Percentiles rank a stretch among this genome's conserved stretches.
Conservation (phyloP, 2,113 vertebrate genomes). For the Nerophis lumbriciformis region DNA sequence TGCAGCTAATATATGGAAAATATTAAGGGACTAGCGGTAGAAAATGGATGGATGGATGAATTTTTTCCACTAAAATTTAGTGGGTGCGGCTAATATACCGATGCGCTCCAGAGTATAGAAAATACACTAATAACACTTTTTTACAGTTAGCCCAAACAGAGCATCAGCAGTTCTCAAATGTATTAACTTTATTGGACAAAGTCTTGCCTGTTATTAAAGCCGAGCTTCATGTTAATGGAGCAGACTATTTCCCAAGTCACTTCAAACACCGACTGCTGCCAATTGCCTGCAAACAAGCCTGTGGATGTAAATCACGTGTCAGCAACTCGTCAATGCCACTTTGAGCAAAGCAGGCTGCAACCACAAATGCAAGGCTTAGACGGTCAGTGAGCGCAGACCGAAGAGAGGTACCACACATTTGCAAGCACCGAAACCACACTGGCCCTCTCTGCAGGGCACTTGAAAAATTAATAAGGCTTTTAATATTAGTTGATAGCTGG, state of each 20-base stretch:
- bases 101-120: no score
- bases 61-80: no score
- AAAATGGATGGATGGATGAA: no score
- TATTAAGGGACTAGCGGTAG: no score
- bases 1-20: no score
- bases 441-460: conserved; percentile 29
- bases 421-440: conserved; percentile 20
- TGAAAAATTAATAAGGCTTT: conserved; percentile 63
- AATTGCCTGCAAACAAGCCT: conserved; percentile 36
- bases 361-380: conserved; percentile 21
- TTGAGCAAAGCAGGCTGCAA: conserved; percentile 19
- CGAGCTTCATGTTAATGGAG: conserved; percentile 36
- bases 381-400: conserved; percentile 4
- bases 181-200: conserved; percentile 12
- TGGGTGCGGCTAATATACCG: no score
- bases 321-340: conserved; percentile 4
- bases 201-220: conserved; percentile 42
- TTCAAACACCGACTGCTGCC: conserved; percentile 44
- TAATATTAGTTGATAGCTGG: conserved; percentile 52
- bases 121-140: conserved; percentile 24
- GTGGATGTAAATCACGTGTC: conserved; percentile 35
- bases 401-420: background rate
- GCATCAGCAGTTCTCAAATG: conserved; percentile 13
- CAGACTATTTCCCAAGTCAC: conserved; percentile 32
- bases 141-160: conserved; percentile 26